Base-by-base conservation (phyloP, 2,888 invertebrate genomes). In the Eumerus sabulonum region DNA sequence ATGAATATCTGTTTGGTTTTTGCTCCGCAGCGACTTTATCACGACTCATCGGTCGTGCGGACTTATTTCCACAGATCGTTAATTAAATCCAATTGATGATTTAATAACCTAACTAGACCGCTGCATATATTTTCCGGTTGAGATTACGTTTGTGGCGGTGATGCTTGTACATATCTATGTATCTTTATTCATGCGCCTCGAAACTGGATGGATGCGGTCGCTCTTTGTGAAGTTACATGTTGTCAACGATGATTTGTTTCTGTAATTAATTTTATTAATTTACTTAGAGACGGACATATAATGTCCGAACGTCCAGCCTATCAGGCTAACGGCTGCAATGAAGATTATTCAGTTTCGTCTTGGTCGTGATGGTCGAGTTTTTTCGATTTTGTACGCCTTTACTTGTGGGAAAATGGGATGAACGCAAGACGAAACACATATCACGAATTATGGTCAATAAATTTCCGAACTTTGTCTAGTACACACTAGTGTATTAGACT, bases 181-280 rank as follows among this genome's bases (percentile, higher is more conserved):
- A 7, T 27, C 27, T 27, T 27, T n/a, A n/a, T n/a, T n/a, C n/a
- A n/a, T n/a, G n/a, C n/a, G n/a, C 27, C 9, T 40, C n/a, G 36
- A 36, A 73, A 68, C 63, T 73, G 63, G 67, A 73, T 77, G 51
- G 62, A 19, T 48, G 47, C 16, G 76, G 59, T 50, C 18, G 53
- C 53, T 77, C 63, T 62, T 66, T 77, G 73, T 73, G 73, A 77
- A 68, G 67, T 73, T 73, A 67, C 62, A 77, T 68, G 73, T 73
- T 77, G 77, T 77, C 77, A 68, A 73, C 67, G 67, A 73, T 77
- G 77, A 77, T 68, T 77, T 77, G 77, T 73, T 77, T 77, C 63
- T 68, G 67, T 59, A 77, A 77, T 77, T 77, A 77, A 77, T 77
- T 77, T 77, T 54, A 42, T 77, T 73, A 73, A 68, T 77, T 77